These are phyloP conservation scores for Caenorhabditis drosophilae DNA, from an alignment of 2,888 invertebrate genomes.

Conservation along the genomic window DNA sequence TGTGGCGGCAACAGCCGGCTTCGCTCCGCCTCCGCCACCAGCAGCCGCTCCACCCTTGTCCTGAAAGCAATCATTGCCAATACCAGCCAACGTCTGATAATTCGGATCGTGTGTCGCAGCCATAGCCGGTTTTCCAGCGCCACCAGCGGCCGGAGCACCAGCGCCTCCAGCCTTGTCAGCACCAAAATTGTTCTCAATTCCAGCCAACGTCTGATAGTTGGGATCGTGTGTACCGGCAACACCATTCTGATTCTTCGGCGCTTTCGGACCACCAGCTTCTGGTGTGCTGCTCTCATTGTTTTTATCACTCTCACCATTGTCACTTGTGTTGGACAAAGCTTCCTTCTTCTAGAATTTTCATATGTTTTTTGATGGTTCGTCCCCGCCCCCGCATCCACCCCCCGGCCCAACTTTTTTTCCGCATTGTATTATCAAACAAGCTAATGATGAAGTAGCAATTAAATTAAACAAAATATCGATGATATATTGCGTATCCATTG, in stretches of 20 bases:
- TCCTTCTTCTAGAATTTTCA: neutral
- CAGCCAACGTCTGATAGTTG: constrained; percentile 32
- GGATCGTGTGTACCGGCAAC: constrained; percentile 20
- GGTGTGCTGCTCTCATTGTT: no score
- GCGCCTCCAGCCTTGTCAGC: constrained; percentile 19
- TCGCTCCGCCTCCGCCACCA: constrained; percentile 5
- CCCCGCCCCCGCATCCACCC: no score
- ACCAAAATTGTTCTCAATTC: constrained; percentile 20
- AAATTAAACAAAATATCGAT: constrained; percentile 22
- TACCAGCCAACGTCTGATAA: constrained; percentile 33
- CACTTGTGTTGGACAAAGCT: neutral
- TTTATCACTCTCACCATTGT: neutral
- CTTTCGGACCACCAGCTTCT: constrained; percentile 2
- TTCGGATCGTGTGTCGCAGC: constrained; percentile 32
- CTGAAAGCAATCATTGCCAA: constrained; percentile 12
- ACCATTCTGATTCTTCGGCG: neutral
- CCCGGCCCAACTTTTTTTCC: no score
- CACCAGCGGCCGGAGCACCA: constrained; percentile 4
- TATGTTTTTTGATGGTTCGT: constrained; percentile 2
- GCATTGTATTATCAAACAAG: constrained; percentile 1
- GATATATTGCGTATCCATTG: constrained; percentile 30
- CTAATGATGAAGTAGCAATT: constrained; percentile 7
- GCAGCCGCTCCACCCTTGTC: constrained; percentile 5
- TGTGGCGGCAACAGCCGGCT: constrained; percentile 9
- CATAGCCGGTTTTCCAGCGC: constrained; percentile 25